Base-by-base conservation (phyloP, 64 coral and sea anemone species). In the Actinia tenebrosa region DNA sequence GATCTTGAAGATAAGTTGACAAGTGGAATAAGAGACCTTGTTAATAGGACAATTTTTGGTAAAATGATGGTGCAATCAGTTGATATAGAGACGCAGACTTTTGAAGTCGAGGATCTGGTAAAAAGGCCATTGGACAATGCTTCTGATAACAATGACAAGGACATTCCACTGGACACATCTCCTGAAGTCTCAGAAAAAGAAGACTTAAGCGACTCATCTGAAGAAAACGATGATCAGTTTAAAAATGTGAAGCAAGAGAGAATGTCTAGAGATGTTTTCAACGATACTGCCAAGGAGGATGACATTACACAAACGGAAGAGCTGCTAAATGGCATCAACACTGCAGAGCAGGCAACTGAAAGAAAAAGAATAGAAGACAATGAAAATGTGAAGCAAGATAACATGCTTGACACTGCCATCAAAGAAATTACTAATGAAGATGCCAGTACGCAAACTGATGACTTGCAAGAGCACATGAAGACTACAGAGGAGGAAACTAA, bases 31-130 rank as follows among this genome's bases (percentile, higher is more conserved):
- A 69, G 30, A 69, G 71, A 80, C 43, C 62, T 97, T 19, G 88
- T 93, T 11, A 79, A 84, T 81, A 93, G 81, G 60, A 89, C 83
- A n/a, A 79, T 60, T 5, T 97, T 97, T 93, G 94, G 55, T 45
- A 53, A 87, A 8, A 1, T 43, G 13, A 59, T 13, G 0, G 22
- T n/a, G 26, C 52, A 64, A n/a, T 81, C 22, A 82, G 11, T 50
- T 44, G 63, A 83, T 80, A n/a, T 45, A 55, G 78, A 83, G 3
- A 83, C 90, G 5, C 85, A 87, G 59, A 92, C 85, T 6, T 4
- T 15, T 5, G 69, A 75, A 27, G 5, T 75, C 2, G 69, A 75
- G 3, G 26, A 60, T 44, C 46, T 7, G 26, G 26, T 79, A 23
- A 10, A 86, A 56, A 53, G 17, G 15, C 27, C 1, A 26, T 19